phyloP scores from a whole-genome alignment of 2,888 invertebrate genomes.

The Harmothoe impar region DNA sequence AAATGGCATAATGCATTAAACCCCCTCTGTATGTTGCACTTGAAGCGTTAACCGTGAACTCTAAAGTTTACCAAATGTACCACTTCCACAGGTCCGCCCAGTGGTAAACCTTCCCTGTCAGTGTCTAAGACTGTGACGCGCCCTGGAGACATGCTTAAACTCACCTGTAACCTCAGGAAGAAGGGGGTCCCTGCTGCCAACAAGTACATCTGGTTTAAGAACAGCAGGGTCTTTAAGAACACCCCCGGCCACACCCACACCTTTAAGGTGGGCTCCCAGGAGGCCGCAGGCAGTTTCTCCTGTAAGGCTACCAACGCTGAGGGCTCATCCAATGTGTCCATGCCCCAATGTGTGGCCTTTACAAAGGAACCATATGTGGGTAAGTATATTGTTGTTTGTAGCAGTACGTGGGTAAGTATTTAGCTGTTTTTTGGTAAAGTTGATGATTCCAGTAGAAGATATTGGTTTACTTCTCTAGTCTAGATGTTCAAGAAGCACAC shows the following conservation, averaged over 20 bases:
- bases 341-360: slow-evolving; percentile 20
- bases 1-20: too few species aligned
- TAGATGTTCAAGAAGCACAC: too few species aligned
- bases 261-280: not conserved
- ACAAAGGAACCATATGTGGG: slow-evolving; percentile 2
- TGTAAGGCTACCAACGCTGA: not conserved
- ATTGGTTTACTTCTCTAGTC: too few species aligned
- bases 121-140: not conserved
- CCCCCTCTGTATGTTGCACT: too few species aligned
- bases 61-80: too few species aligned
- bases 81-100: slow-evolving; percentile 26
- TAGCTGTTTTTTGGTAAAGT: not conserved
- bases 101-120: not conserved
- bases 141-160: slow-evolving; percentile 16
- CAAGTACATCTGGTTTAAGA: slow-evolving; percentile 37
- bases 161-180: slow-evolving; percentile 7
- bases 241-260: not conserved
- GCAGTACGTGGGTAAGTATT: not conserved
- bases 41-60: too few species aligned
- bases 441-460: too few species aligned
- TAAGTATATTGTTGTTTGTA: too few species aligned
- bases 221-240: not conserved
- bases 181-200: slow-evolving; percentile 21
- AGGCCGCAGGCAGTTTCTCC: slow-evolving; percentile 9
- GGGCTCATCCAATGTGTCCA: not conserved